These are phyloP conservation scores for Harpegnathos saltator DNA, from an alignment of 1,140 invertebrate genomes.

Conservation along the genomic window DNA sequence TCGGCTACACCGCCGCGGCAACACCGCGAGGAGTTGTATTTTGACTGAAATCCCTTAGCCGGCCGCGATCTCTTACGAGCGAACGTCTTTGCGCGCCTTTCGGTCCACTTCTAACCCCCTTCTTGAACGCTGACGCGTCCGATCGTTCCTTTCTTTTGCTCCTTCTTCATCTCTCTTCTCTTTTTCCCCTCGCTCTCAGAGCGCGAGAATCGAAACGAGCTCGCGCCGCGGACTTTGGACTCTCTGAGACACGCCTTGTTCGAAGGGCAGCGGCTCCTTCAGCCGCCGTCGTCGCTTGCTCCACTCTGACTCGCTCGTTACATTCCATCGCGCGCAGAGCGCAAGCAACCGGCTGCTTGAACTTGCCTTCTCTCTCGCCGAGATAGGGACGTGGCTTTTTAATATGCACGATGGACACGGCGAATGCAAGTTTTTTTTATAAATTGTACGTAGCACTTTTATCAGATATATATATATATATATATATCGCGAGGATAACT, in stretches of 20 bases:
- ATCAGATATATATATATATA: slow-evolving; percentile 18
- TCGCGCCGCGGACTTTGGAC: background rate
- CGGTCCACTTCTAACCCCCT: slow-evolving; percentile 30
- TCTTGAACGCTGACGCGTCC: slow-evolving; percentile 4
- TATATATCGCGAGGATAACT: slow-evolving; percentile 21
- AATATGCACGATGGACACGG: background rate
- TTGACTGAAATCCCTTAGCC: slow-evolving; percentile 77
- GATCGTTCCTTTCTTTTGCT: background rate
- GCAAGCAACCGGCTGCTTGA: background rate
- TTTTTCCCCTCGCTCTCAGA: background rate
- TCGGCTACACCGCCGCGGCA: slow-evolving; percentile 72
- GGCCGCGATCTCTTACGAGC: slow-evolving; percentile 56
- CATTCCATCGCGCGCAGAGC: background rate
- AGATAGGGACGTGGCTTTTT: background rate
- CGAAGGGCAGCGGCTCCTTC: too few relatives aligned
- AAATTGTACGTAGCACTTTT: background rate
- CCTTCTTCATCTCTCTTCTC: too few relatives aligned
- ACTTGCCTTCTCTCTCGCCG: background rate
- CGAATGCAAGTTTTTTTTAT: slow-evolving; percentile 15
- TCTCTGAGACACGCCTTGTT: too few relatives aligned
- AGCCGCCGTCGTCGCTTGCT: too few relatives aligned
- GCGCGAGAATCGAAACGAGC: background rate
- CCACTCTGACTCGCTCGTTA: too few relatives aligned
- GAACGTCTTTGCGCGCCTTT: slow-evolving; percentile 65
- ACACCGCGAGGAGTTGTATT: slow-evolving; percentile 76